Conservation (phyloP, 2,113 vertebrate genomes). For the Limnothrissa miodon region DNA sequence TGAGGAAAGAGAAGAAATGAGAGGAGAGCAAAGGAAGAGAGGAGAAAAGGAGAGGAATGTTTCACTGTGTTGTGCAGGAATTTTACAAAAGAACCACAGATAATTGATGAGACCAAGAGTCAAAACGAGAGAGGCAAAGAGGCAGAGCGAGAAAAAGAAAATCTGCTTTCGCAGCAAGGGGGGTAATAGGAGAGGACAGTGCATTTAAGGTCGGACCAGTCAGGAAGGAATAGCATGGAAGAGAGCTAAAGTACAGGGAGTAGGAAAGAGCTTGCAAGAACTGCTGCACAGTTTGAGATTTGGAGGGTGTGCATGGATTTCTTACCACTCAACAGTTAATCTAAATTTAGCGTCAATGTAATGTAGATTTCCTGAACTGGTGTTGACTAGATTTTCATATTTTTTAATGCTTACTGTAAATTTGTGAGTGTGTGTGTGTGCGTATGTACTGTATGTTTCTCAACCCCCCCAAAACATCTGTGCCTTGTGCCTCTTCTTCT, state of each 20-base stretch:
- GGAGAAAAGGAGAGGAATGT: slow-evolving; percentile 52
- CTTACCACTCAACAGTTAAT: not conserved
- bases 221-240: not conserved
- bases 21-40: slow-evolving; percentile 38
- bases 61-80: slow-evolving; percentile 58
- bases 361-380: not conserved
- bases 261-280: not conserved
- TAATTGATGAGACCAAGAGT: slow-evolving; percentile 57
- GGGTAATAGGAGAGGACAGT: not conserved
- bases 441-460: not conserved
- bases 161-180: not conserved
- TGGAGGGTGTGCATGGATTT: not conserved
- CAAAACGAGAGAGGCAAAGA: slow-evolving; percentile 27
- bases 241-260: not conserved
- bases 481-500: not conserved
- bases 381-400: not conserved
- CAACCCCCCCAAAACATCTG: not conserved
- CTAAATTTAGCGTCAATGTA: not conserved
- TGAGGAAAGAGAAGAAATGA: slow-evolving; percentile 52
- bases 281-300: not conserved
- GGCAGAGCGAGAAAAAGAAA: slow-evolving; percentile 18
- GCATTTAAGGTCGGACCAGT: not conserved
- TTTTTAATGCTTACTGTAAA: no score
- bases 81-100: slow-evolving; percentile 66
- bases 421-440: not conserved